Evolutionary conservation across 2,797 vertebrate species (phyloP), one percentile per base, ranked within the genome.

Genomic region (Melanotaenia pygmaea): DNA sequence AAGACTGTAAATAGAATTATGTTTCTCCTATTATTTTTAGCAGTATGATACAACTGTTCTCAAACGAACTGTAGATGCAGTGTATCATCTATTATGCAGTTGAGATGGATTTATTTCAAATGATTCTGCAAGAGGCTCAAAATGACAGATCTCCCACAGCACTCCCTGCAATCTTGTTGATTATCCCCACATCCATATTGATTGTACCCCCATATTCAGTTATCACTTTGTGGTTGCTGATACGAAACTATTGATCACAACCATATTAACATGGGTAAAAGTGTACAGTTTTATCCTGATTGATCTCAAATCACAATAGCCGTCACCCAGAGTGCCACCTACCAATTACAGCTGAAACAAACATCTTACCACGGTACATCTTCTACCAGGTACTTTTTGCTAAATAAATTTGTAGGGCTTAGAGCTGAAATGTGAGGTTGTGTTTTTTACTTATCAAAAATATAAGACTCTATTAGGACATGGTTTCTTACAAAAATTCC

Each of bases 111-210:
- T 67, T 24, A 30, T 51, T 77, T 79, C 8, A 76, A 90, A 89
- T n/a, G 30, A 32, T 72, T 64, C 66, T 34, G 74, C 64, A 60
- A 79, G 79, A 66, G 54, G 71, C 72, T 80, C 72, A 0, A 83
- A 80, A 74, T 70, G 68, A 83, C 74, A 74, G 40, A 80, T 59
- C 54, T 70, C 77, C 70, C 63, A 26, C 76, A 61, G 78, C 74
- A 72, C 75, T 78, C 80, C 75, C 73, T 79, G 74, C 62, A 87
- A 84, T 89, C 80, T 79, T 64, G 67, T 75, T 80, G 80, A 90
- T 91, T 84, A 88, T 89, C 80, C 83, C 74, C 76, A 78, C 86
- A 85, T 86, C 89, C 78, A 14, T 74, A 89, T 90, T 1, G 78
- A 92, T 88, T 80, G 81, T 76, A 45, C 38, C 22, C 69, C 73